Base-by-base conservation (phyloP, 2,888 invertebrate genomes). In the Strigamia maritima region DNA sequence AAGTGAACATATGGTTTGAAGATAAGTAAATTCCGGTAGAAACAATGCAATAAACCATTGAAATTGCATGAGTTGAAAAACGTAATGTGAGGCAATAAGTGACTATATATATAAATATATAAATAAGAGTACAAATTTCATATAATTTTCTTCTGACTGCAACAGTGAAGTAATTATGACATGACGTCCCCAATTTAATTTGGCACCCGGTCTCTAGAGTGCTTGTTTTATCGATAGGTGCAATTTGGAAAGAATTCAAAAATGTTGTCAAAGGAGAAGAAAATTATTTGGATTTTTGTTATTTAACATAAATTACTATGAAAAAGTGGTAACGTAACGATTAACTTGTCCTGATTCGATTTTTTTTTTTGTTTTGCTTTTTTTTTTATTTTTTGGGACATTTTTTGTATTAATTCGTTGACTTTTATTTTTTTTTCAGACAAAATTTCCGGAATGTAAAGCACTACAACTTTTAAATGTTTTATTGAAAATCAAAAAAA, bases 1-100 rank as follows among this genome's bases (percentile, higher is more conserved):
- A 70, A 70, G 28, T 70, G 70, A 28, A 70, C 70, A 70, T 70
- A 70, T 70, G 70, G 26, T 70, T 70, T 70, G 54, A 28, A 26
- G 70, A 70, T 70, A 28, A 70, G 70, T 28, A 54, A 70, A 70
- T 70, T 70, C 70, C 70, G 70, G 70, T 70, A 26, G 70, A 70
- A 14, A 12, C 24, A 70, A 70, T 70, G 28, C 28, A 28, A 70
- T 14, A 70, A 26, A 16, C 70, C 6, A 26, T n/a, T 28, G 16
- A 70, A 70, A 70, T 70, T 70, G 70, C 70, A 70, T 70, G 28
- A 70, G 28, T 16, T 7, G 3, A 24, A 26, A 28, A 14, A 14
- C 28, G 7, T 26, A 70, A 70, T 7, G 70, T 70, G 28, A 28
- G 24, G 70, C 70, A 70, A 70, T 28, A n/a, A 54, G 26, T n/a